A percentile compares a stretch with the other conserved stretches of the same genome.
Conservation (phyloP, 2,888 invertebrate genomes). For the Therioaphis trifolii region DNA sequence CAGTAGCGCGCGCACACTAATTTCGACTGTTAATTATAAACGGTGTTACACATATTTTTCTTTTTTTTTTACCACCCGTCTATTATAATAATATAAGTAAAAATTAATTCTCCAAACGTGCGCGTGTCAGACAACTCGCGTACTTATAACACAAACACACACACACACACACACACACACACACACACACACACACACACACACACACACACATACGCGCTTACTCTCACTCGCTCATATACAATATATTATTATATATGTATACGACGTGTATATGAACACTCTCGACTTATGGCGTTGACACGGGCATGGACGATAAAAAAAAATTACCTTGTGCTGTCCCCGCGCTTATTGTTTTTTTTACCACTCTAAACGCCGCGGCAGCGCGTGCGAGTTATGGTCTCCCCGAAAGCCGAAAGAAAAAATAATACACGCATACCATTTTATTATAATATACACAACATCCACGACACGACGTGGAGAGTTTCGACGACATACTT, state of each 20-base stretch:
- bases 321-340: slow-evolving; percentile 11
- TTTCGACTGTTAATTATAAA: slow-evolving; percentile 32
- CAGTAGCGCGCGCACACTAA: slow-evolving; percentile 30
- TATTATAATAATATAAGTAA: slow-evolving; percentile 15
- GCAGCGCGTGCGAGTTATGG: slow-evolving; percentile 5
- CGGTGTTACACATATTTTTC: slow-evolving; percentile 39
- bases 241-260: too few relatives aligned
- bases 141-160: not conserved
- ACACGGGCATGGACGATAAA: slow-evolving; percentile 29
- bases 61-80: slow-evolving; percentile 14
- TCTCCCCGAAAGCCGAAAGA: slow-evolving; percentile 15
- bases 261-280: not conserved
- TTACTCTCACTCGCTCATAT: too few relatives aligned
- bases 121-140: slow-evolving; percentile 17
- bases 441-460: not conserved
- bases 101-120: slow-evolving; percentile 57
- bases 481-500: slow-evolving; percentile 31
- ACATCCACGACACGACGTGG: not conserved
- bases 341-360: not conserved
- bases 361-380: not conserved
- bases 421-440: slow-evolving; percentile 6
- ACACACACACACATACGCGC: not conserved
- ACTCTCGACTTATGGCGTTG: slow-evolving; percentile 44
- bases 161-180: not conserved
- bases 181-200: not conserved